phyloP scores from a whole-genome alignment of 2,113 vertebrate species.

The Anthoscopus minutus region DNA sequence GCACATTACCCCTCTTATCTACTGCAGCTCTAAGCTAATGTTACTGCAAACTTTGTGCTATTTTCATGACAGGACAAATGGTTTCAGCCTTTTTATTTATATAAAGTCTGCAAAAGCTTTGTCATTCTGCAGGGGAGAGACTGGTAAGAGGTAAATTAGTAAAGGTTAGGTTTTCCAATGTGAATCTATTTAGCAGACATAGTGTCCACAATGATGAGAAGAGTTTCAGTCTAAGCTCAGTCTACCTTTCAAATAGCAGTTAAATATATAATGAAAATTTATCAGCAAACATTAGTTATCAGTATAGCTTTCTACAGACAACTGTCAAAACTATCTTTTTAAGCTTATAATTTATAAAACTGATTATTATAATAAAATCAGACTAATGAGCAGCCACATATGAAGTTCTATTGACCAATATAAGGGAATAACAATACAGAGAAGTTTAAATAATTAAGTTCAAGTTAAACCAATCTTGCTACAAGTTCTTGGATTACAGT shows the following conservation, averaged over 20 bases:
- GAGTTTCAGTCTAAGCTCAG: background rate
- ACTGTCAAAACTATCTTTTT: background rate
- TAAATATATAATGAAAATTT: background rate
- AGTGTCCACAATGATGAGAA: accelerated
- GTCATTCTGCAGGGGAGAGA: background rate
- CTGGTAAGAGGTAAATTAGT: background rate
- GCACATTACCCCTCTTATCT: background rate
- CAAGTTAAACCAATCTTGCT: background rate
- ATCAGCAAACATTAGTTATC: background rate
- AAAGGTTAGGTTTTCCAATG: background rate
- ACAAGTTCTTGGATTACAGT: background rate
- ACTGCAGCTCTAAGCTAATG: background rate
- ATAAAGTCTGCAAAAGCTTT: background rate
- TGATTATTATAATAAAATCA: background rate
- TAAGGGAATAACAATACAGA: background rate
- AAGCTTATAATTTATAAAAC: background rate
- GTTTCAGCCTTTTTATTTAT: background rate
- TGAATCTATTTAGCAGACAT: background rate
- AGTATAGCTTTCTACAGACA: background rate
- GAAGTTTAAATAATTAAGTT: background rate
- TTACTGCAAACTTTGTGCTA: background rate
- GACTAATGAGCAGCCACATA: background rate
- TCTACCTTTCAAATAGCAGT: background rate
- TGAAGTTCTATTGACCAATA: background rate
- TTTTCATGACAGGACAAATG: background rate